A percentile compares a stretch with the other conserved stretches of the same genome.
Evolutionary conservation across 2,113 vertebrate genomes (phyloP).

Genomic region (Eptesicus fuscus): DNA sequence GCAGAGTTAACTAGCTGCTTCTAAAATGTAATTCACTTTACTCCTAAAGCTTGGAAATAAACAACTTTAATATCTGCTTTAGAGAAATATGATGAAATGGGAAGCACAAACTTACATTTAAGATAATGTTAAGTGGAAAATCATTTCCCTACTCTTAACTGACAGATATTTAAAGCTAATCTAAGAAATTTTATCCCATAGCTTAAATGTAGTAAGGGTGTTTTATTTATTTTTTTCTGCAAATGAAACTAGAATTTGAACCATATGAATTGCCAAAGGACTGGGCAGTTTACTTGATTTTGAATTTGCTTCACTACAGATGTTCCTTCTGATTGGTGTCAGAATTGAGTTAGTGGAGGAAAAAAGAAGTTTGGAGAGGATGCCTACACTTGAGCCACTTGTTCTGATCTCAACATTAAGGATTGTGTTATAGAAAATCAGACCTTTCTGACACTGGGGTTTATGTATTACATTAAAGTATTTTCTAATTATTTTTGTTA

Average conservation of each 20-base stretch:
- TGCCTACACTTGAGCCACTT: neutral
- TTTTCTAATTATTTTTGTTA: conserved; percentile 68
- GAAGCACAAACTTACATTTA: conserved; percentile 62
- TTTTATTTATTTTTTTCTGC: neutral
- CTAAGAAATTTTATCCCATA: neutral
- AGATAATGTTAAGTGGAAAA: conserved; percentile 11
- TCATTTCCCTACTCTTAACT: neutral
- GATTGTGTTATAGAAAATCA: conserved; percentile 40
- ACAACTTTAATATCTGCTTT: conserved; percentile 18
- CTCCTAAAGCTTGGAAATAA: conserved; percentile 52
- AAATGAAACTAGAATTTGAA: neutral
- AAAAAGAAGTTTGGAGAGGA: neutral
- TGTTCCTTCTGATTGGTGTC: neutral
- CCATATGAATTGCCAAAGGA: neutral
- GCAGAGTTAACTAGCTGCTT: conserved; percentile 58
- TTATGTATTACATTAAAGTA: conserved; percentile 54
- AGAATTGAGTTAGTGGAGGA: neutral
- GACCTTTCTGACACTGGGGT: conserved; percentile 15
- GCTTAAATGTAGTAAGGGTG: neutral
- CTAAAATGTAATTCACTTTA: conserved; percentile 72
- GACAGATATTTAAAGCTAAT: neutral
- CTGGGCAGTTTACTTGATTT: neutral
- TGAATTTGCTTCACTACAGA: neutral
- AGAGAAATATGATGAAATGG: conserved; percentile 39
- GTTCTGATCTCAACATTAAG: neutral